A percentile compares a stretch with the other conserved stretches of the same genome.
Evolutionary conservation across 2,797 vertebrate genomes (phyloP).

Genomic region (Rhabdomys pumilio): DNA sequence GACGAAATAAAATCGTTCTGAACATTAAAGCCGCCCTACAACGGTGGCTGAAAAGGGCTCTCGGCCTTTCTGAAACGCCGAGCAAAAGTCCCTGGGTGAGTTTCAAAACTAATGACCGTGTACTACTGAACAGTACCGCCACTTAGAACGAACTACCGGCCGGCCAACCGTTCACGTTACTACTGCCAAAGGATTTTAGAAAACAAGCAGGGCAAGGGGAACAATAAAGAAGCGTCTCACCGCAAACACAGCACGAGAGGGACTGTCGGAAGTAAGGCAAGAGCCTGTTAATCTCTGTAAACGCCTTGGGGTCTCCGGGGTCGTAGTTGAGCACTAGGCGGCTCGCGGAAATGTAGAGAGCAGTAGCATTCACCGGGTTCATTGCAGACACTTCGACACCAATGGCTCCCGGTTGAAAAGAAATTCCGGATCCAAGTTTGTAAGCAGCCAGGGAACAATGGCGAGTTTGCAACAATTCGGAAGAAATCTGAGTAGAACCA

Average conservation of each 20-base stretch:
- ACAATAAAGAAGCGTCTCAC: constrained; percentile 90
- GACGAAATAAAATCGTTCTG: constrained; percentile 46
- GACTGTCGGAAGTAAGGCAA: constrained; percentile 99
- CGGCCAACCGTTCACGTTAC: not conserved
- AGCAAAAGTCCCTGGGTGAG: constrained; percentile 57
- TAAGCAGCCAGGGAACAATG: constrained; percentile 76
- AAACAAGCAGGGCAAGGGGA: constrained; percentile 42
- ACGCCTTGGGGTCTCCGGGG: constrained; percentile 96
- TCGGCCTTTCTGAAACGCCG: constrained; percentile 6
- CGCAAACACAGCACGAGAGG: constrained; percentile 97
- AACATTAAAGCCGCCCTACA: constrained; percentile 6
- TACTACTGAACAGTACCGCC: not conserved
- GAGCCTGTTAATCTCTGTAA: constrained; percentile 97
- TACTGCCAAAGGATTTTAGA: not conserved
- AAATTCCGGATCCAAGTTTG: constrained; percentile 87
- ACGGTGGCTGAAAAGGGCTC: constrained; percentile 26
- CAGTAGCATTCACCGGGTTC: constrained; percentile 99
- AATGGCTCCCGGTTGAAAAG: constrained; percentile 90
- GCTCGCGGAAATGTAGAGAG: constrained; percentile 98
- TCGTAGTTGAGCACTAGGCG: constrained; percentile 99
- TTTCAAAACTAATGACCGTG: constrained; percentile 56
- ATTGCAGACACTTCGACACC: constrained; percentile 94
- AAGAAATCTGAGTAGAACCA: constrained; percentile 76
- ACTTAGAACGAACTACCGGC: constrained; percentile 18
- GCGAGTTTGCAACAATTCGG: constrained; percentile 71